Evolutionary conservation across 2,113 vertebrate genomes (phyloP), one percentile per base, ranked within the genome.

Genomic region (Phylloscopus trochiloides): DNA sequence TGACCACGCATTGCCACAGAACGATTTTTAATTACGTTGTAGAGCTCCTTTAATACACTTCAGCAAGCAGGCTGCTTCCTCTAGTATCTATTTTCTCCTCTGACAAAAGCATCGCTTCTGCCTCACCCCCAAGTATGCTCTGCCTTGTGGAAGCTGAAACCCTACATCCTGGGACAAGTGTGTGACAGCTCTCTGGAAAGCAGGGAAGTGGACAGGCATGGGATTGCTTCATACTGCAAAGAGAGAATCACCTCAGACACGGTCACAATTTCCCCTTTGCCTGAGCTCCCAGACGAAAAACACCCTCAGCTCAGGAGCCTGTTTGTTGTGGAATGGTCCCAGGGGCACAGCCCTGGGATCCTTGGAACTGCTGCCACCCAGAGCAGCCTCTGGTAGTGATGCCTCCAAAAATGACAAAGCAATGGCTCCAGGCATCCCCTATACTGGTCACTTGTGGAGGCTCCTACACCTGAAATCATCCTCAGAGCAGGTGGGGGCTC

Each of bases 381-480:
- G 40, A 77, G 51, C n/a, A 85, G 38, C 25, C 54, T 72, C 63
- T 81, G 45, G 26, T 52, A 67, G 34, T 18, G 40, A 52, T 16
- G 4, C 24, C 74, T 88, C 77, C 83, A 65, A 50, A 88, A 73
- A 29, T 0, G 45, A 16, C 61, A 76, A 17, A 76, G 36, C 38
- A 63, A 40, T 0, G 5, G 40, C n/a, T 59, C 28, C n/a, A 43
- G 36, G 34, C 75, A 36, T 12, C 43, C 17, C 43, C 24, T 28
- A 0, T 15, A 11, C 22, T 6, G 3, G 22, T 55, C n/a, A 52
- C 34, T 24, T 0, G 0, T 20, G 66, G 73, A 73, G 43, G 16
- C 5, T 55, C 42, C 12, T 10, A 11, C 5, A 2, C 25, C 32
- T 11, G 36, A 20, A 25, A 36, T 34, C 0, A 0, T 32, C 32